Evolutionary conservation across 2,113 vertebrate genomes (phyloP).

Genomic region (Poeciliopsis turrubarensis): DNA sequence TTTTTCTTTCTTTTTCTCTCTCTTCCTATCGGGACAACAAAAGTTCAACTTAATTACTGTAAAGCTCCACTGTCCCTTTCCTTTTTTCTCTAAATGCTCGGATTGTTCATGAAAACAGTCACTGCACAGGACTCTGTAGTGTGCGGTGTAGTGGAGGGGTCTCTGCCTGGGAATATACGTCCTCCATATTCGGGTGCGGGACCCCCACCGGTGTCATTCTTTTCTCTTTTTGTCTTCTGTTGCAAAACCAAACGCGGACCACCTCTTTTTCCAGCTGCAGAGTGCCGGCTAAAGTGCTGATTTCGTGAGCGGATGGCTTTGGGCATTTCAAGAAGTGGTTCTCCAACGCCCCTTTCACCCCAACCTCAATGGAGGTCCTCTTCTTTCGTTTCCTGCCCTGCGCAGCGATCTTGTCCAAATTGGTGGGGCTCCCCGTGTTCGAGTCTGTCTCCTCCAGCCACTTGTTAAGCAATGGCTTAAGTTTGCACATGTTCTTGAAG

Average conservation of each 20-base stretch:
- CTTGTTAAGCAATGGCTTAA: conserved; percentile 96
- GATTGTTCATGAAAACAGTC: conserved; percentile 85
- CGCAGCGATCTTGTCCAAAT: conserved; percentile 98
- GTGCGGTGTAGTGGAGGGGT: conserved; percentile 93
- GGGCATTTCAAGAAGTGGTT: conserved; percentile 99
- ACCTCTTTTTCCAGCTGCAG: conserved; percentile 99
- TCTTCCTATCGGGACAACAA: conserved; percentile 73
- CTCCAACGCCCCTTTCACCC: conserved; percentile 97
- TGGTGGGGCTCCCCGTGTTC: conserved; percentile 95
- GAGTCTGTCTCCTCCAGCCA: conserved; percentile 99
- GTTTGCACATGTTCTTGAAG: conserved; percentile 99
- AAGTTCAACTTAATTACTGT: conserved; percentile 82
- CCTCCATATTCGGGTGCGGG: conserved; percentile 96
- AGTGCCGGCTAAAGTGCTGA: conserved; percentile 93
- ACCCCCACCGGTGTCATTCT: conserved; percentile 96
- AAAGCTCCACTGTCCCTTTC: conserved; percentile 82
- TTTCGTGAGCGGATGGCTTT: conserved; percentile 98
- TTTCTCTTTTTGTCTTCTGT: conserved; percentile 99
- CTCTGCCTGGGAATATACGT: conserved; percentile 95
- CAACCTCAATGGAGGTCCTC: conserved; percentile 98
- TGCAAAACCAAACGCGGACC: conserved; percentile 99
- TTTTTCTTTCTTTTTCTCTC: conserved; percentile 59
- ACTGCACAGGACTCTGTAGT: conserved; percentile 93
- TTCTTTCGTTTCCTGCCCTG: conserved; percentile 99
- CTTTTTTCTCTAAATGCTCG: conserved; percentile 62